Percentiles rank a stretch among this genome's conserved stretches.
phyloP scores from a whole-genome alignment of 1,140 invertebrate genomes.

The Bombus ignitus region DNA sequence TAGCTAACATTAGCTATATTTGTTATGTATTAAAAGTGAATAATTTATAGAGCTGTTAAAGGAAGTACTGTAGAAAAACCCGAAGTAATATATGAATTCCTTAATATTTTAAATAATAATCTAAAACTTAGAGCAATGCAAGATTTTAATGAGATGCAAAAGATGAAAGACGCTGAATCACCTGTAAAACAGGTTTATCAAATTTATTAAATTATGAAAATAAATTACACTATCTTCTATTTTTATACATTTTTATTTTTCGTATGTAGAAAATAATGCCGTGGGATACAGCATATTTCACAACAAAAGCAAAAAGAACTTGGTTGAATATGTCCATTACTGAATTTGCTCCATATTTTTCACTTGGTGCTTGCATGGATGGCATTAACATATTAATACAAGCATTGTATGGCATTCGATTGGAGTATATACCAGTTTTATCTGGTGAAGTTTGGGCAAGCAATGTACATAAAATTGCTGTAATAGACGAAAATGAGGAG shows the following conservation, averaged over 20 bases:
- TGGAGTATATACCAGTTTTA: constrained; percentile 86
- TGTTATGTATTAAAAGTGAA: not conserved
- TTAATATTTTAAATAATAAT: constrained; percentile 89
- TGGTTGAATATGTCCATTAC: constrained; percentile 86
- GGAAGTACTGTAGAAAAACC: constrained; percentile 93
- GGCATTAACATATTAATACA: constrained; percentile 94
- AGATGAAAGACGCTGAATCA: constrained; percentile 87
- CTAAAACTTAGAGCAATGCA: constrained; percentile 85
- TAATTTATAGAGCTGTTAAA: constrained; percentile 87
- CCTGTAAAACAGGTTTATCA: constrained; percentile 71
- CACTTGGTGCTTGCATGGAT: constrained; percentile 97
- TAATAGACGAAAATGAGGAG: constrained; percentile 90
- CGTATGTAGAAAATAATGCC: constrained; percentile 83
- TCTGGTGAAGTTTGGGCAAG: constrained; percentile 92
- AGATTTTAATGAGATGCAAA: constrained; percentile 89
- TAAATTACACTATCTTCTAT: not conserved
- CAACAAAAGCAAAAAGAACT: constrained; percentile 87
- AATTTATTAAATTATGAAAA: constrained; percentile 2
- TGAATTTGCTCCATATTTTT: constrained; percentile 95
- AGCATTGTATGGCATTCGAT: constrained; percentile 90
- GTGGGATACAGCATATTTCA: constrained; percentile 95
- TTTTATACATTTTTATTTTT: not conserved
- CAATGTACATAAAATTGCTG: constrained; percentile 94
- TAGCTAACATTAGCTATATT: not conserved
- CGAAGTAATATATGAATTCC: constrained; percentile 90